These are phyloP conservation scores for Oedothorax gibbosus DNA, from an alignment of 1,140 invertebrate genomes.

Conservation along the genomic window DNA sequence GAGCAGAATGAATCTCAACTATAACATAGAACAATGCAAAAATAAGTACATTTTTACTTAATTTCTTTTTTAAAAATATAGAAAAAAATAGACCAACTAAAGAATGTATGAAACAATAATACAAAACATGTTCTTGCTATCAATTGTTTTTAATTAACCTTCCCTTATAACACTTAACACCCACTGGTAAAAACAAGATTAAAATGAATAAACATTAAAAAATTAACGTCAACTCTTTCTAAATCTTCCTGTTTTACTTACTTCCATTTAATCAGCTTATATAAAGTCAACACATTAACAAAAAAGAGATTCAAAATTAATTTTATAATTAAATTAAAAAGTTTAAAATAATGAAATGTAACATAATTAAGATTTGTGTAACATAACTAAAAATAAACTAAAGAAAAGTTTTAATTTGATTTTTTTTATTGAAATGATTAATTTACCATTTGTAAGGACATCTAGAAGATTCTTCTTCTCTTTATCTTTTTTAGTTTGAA, in stretches of 20 bases:
- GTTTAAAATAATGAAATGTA: neutral
- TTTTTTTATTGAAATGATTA: neutral
- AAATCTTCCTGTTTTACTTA: no score
- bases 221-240: no score
- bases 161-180: no score
- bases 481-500: conserved; percentile 53
- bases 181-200: no score
- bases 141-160: no score
- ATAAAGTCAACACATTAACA: no score
- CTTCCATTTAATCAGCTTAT: no score
- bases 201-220: no score
- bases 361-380: neutral
- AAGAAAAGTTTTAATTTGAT: neutral
- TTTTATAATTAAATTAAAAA: no score
- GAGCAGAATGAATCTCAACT: conserved; percentile 59
- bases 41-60: neutral
- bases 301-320: no score
- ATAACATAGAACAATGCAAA: neutral
- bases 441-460: conserved; percentile 39
- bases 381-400: neutral
- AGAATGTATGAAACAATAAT: no score
- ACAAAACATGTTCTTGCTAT: no score
- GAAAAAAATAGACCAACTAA: neutral
- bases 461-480: conserved; percentile 54
- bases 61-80: neutral